These are phyloP conservation scores for Corella eumyota DNA, from an alignment of 23 tunicate species.

Conservation along the genomic window DNA sequence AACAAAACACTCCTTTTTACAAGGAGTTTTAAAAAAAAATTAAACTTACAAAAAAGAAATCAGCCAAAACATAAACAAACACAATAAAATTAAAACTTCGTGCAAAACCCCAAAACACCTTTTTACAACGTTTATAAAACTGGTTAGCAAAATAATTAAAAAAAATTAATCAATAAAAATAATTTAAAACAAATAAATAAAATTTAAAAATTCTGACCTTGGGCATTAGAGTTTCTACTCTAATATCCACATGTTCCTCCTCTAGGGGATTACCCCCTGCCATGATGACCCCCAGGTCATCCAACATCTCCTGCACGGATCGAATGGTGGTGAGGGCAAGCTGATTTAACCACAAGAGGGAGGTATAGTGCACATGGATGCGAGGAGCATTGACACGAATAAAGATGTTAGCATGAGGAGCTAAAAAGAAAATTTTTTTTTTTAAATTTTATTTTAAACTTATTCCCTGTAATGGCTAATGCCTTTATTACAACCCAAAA, in stretches of 20 bases:
- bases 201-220: constrained; percentile 29
- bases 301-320: constrained; percentile 79
- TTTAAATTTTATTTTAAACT: not conserved
- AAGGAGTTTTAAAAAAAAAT: too few relatives aligned
- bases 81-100: not conserved
- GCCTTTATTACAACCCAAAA: too few relatives aligned
- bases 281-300: constrained; percentile 52
- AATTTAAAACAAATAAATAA: not conserved
- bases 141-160: not conserved
- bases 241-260: constrained; percentile 61
- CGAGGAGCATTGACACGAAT: constrained; percentile 64
- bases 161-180: not conserved
- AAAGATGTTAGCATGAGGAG: constrained; percentile 72
- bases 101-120: not conserved
- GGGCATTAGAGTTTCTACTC: constrained; percentile 79
- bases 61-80: not conserved
- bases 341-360: constrained; percentile 64
- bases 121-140: not conserved
- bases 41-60: too few relatives aligned
- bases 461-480: too few relatives aligned
- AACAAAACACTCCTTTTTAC: too few relatives aligned
- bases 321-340: constrained; percentile 60
- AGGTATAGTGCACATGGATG: constrained; percentile 65
- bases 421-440: too few relatives aligned
- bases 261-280: constrained; percentile 20